These are phyloP conservation scores for Scaeva pyrastri DNA, from an alignment of 2,888 invertebrate genomes.

Conservation along the genomic window DNA sequence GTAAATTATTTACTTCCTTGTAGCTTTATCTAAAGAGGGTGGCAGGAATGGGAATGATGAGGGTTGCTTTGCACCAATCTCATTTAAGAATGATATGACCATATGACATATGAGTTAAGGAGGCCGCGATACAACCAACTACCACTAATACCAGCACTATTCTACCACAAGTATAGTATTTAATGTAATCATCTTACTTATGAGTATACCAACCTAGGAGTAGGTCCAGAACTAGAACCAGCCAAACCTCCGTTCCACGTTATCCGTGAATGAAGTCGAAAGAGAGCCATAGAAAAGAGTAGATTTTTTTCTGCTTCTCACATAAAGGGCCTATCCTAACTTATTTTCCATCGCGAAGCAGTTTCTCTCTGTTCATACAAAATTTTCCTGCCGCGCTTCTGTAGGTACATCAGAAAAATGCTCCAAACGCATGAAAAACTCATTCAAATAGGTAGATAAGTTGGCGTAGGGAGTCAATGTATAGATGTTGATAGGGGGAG, in stretches of 20 bases:
- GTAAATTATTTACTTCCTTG: constrained; percentile 74
- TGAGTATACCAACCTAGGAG: neutral
- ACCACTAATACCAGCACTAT: constrained; percentile 71
- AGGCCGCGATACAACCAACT: constrained; percentile 73
- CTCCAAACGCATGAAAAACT: constrained; percentile 70
- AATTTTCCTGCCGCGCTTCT: neutral
- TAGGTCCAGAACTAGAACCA: constrained; percentile 12
- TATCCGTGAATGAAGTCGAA: constrained; percentile 18
- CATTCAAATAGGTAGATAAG: constrained; percentile 23
- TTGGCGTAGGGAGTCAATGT: constrained; percentile 28
- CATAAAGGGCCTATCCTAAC: constrained; percentile 29
- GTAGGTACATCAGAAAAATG: constrained; percentile 42
- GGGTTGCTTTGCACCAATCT: constrained; percentile 68
- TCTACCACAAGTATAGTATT: constrained; percentile 73
- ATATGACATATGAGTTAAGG: constrained; percentile 72
- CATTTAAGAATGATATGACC: constrained; percentile 74
- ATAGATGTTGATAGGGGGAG: constrained; percentile 36
- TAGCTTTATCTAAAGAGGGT: constrained; percentile 33
- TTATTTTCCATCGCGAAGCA: constrained; percentile 39
- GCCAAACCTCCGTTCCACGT: constrained; percentile 2
- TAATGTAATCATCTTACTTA: constrained; percentile 72
- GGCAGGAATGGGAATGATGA: constrained; percentile 21
- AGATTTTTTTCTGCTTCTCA: neutral
- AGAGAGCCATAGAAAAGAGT: constrained; percentile 40
- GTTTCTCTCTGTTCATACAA: constrained; percentile 41